Evolutionary conservation across 2,888 invertebrate genomes (phyloP).

Genomic region (Dione vanillae): DNA sequence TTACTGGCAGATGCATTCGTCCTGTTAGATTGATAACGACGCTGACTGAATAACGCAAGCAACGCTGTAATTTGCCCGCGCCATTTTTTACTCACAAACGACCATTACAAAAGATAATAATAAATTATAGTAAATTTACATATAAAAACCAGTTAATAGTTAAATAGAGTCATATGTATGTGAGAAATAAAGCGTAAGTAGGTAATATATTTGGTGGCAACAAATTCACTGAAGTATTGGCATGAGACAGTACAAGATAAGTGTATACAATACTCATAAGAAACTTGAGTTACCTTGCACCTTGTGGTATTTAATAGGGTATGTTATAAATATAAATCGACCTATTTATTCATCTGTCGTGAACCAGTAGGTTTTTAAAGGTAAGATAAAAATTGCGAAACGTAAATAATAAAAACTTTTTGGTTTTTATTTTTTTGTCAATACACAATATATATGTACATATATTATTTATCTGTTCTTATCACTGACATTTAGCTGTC

Average conservation of each 20-base stretch:
- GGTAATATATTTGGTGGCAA: slow-evolving; percentile 11
- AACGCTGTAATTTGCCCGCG: slow-evolving; percentile 13
- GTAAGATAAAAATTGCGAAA: neutral
- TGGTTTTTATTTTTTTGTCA: neutral
- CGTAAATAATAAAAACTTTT: neutral
- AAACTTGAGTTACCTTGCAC: slow-evolving; percentile 28
- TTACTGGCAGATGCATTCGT: slow-evolving; percentile 16
- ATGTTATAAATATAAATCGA: slow-evolving; percentile 16
- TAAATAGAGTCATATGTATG: slow-evolving; percentile 36
- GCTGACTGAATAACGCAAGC: slow-evolving; percentile 16
- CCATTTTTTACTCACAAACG: slow-evolving; percentile 12
- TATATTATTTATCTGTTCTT: neutral
- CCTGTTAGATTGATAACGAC: slow-evolving; percentile 13
- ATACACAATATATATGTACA: neutral
- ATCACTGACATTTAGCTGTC: neutral
- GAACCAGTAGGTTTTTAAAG: slow-evolving; percentile 2
- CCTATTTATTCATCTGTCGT: neutral
- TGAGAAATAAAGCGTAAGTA: slow-evolving; percentile 10
- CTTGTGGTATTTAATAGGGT: slow-evolving; percentile 26
- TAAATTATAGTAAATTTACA: slow-evolving; percentile 5
- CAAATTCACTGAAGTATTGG: slow-evolving; percentile 7
- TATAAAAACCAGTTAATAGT: neutral
- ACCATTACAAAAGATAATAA: slow-evolving; percentile 8
- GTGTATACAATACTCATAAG: slow-evolving; percentile 11
- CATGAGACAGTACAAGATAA: slow-evolving; percentile 7